Conservation (phyloP, 2,113 vertebrate genomes). For the Echinops telfairi region DNA sequence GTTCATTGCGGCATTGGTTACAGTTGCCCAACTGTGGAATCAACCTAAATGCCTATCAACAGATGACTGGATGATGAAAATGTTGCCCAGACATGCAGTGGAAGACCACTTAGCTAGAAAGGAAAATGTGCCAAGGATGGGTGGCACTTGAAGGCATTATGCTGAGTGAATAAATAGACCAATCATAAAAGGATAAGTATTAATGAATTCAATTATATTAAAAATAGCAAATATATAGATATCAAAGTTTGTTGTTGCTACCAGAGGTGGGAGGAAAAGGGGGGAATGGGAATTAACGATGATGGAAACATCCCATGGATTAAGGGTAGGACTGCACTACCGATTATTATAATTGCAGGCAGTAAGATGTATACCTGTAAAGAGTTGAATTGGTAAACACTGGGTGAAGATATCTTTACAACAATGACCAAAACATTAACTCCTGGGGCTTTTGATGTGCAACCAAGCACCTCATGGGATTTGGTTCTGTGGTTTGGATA, state of each 20-base stretch:
- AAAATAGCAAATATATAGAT: neutral
- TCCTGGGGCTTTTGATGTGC: neutral
- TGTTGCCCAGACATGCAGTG: neutral
- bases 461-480: neutral
- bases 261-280: neutral
- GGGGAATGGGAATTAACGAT: neutral
- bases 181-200: neutral
- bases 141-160: neutral
- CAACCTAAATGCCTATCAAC: neutral
- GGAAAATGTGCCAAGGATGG: neutral
- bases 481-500: neutral
- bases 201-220: neutral
- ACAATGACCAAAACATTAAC: neutral
- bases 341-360: neutral
- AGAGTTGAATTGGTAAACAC: neutral
- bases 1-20: neutral
- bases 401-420: neutral
- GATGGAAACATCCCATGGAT: neutral
- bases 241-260: neutral
- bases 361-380: neutral
- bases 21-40: neutral
- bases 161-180: neutral
- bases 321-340: neutral
- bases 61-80: neutral
- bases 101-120: neutral